Percentiles rank a stretch among this genome's conserved stretches.
phyloP scores from a whole-genome alignment of 2,888 invertebrate genomes.

The Nycteola revayana region DNA sequence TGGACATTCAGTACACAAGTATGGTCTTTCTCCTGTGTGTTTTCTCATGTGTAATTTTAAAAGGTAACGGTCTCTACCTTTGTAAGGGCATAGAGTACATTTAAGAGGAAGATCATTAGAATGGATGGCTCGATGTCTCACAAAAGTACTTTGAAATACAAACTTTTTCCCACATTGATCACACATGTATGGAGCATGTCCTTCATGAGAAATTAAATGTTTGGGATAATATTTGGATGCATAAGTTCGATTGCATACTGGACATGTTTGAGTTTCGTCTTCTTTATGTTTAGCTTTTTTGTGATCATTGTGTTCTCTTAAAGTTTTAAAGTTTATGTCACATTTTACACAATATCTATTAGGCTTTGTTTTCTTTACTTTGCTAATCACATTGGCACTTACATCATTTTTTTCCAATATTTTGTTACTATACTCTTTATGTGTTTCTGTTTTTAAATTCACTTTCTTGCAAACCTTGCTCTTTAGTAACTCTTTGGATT shows the following conservation, averaged over 20 bases:
- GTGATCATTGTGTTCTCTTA: slow-evolving; percentile 56
- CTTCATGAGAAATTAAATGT: slow-evolving; percentile 54
- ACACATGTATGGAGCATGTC: slow-evolving; percentile 51
- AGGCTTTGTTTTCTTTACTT: too few relatives aligned
- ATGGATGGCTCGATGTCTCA: slow-evolving; percentile 62
- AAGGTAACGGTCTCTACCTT: slow-evolving; percentile 61
- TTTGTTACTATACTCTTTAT: too few relatives aligned
- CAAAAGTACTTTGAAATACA: slow-evolving; percentile 49
- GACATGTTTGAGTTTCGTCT: slow-evolving; percentile 50
- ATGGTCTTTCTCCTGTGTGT: slow-evolving; percentile 72
- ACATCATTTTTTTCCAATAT: too few relatives aligned
- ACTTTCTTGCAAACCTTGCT: too few relatives aligned
- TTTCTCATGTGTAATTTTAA: slow-evolving; percentile 74
- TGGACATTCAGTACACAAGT: slow-evolving; percentile 64
- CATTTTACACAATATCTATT: slow-evolving; percentile 53
- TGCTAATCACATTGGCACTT: too few relatives aligned
- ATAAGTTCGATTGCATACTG: slow-evolving; percentile 59
- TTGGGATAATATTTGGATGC: slow-evolving; percentile 52
- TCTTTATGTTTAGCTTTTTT: slow-evolving; percentile 58
- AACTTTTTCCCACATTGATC: slow-evolving; percentile 71
- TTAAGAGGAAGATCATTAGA: slow-evolving; percentile 60
- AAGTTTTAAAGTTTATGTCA: slow-evolving; percentile 49
- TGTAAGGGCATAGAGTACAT: slow-evolving; percentile 66
- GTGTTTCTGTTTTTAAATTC: too few relatives aligned
- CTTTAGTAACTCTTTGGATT: too few relatives aligned